A percentile compares a stretch with the other conserved stretches of the same genome.
These are phyloP conservation scores for Euzophera pinguis DNA, from an alignment of 2,888 invertebrate genomes.

Conservation along the genomic window DNA sequence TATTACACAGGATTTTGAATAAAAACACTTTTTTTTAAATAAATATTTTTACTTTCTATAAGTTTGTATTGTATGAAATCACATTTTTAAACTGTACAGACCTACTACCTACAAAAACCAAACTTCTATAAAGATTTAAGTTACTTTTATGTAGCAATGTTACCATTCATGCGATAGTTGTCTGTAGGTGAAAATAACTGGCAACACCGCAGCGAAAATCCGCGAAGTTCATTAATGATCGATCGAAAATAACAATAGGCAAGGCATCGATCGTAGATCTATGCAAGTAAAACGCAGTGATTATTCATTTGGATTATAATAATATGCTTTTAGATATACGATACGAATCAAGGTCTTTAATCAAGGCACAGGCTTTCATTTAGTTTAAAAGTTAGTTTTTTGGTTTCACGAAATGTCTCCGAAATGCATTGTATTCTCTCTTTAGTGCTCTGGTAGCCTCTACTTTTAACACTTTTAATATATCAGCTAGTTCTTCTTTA, in stretches of 20 bases:
- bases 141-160: no score
- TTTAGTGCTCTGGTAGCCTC: slow-evolving; percentile 62
- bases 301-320: no score
- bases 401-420: slow-evolving; percentile 50
- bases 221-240: slow-evolving; percentile 51
- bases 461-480: slow-evolving; percentile 54
- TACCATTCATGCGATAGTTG: background rate
- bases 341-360: no score
- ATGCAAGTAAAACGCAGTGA: slow-evolving; percentile 22
- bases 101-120: no score
- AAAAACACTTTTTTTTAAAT: no score
- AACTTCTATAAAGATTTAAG: no score
- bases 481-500: slow-evolving; percentile 52
- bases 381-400: slow-evolving; percentile 17
- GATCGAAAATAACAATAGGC: background rate
- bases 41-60: no score
- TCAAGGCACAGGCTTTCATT: slow-evolving; percentile 37
- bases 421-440: slow-evolving; percentile 62
- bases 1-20: no score
- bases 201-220: background rate
- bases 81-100: no score
- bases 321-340: no score
- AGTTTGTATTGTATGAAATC: no score
- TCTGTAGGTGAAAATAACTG: background rate
- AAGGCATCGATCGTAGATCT: no score